Base-by-base conservation (phyloP, 2,888 invertebrate species). In the Rapana venosa region DNA sequence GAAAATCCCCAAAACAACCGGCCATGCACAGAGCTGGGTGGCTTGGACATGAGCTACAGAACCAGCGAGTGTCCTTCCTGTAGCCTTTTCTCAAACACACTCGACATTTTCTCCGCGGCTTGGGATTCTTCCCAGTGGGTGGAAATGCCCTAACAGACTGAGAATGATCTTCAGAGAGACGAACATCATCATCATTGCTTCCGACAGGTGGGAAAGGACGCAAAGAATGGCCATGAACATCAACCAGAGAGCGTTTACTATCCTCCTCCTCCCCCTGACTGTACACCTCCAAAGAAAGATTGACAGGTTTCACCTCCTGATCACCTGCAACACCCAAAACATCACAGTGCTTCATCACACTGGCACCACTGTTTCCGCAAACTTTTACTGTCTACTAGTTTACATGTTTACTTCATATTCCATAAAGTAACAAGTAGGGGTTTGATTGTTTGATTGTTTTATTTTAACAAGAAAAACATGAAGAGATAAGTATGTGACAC, bases 51-150 rank as follows among this genome's bases (percentile, higher is more conserved):
- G 58, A 32, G 58, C 30, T 35, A 58, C 88, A 88, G 66, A 83
- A 88, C 58, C 61, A 88, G 35, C 88, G 58, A 5, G 83, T 88
- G 88, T 88, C 88, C 58, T 83, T 88, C 2, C 88, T 32, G 22
- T 36, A 32, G 0, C 83, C 83, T 70, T 66, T 88, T 36, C 66
- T 81, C 36, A 36, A 36, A 30, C 88, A 88, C 26, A 88, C 88
- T 0, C 83, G 81, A 30, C 88, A 88, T 22, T 83, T 79, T 22
- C 83, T 66, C 83, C 83, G 56, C 22, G 88, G 88, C 36, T 83
- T 81, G 20, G 83, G 83, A 30, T 88, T 88, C 26, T 66, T 88
- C 32, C 35, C 84, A 26, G 88, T 88, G 58, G 88, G 88, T 26
- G 88, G 83, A 26, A 88, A 58, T 26, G 66, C 88, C 47, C 32